A percentile compares a stretch with the other conserved stretches of the same genome.
Conservation (phyloP, 1,140 invertebrate species). For the Trichomalopsis sarcophagae region DNA sequence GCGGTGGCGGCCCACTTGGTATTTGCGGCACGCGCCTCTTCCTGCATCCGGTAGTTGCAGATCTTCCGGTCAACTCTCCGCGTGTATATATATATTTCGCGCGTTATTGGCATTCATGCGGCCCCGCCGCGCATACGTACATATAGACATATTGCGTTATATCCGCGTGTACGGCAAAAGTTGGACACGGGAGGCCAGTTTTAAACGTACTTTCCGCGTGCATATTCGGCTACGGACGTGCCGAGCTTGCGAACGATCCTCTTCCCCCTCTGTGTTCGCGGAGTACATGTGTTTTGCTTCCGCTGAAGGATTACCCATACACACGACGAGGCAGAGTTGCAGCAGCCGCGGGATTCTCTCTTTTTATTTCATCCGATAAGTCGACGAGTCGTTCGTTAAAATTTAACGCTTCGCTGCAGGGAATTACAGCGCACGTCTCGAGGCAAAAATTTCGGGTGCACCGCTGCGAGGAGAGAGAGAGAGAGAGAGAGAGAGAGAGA, state of each 20-base stretch:
- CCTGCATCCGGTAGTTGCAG: slow-evolving; percentile 33
- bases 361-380: too few species aligned
- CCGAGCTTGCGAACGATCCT: neutral
- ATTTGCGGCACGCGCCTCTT: slow-evolving; percentile 38
- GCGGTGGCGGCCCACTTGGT: neutral
- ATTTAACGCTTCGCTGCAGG: neutral
- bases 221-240: slow-evolving; percentile 7
- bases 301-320: neutral
- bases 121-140: neutral
- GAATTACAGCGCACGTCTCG: neutral
- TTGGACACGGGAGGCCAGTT: neutral
- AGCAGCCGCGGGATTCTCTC: neutral
- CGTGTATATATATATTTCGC: neutral
- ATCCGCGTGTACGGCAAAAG: neutral
- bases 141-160: neutral
- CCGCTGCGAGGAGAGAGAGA: too few species aligned
- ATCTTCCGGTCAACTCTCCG: slow-evolving; percentile 32
- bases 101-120: neutral
- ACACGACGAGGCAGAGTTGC: too few species aligned
- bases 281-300: neutral
- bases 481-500: neutral
- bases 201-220: neutral
- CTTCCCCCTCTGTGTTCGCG: neutral
- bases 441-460: neutral
- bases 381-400: neutral